Conservation (phyloP, 2,888 invertebrate species). For the Dugesia japonica region DNA sequence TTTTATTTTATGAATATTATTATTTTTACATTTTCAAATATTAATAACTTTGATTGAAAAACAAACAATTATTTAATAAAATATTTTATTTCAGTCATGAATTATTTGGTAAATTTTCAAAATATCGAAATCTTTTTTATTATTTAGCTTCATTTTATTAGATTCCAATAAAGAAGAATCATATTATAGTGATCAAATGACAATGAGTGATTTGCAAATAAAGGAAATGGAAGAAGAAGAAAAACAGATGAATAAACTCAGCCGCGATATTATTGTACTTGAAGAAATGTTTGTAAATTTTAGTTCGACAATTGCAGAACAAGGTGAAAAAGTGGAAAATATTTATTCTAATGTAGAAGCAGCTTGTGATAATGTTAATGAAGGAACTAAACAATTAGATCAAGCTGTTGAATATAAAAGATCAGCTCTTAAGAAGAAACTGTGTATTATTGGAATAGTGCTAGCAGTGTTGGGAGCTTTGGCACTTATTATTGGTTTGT, state of each 20-base stretch:
- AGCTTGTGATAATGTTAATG: background rate
- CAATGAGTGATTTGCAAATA: background rate
- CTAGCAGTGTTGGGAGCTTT: background rate
- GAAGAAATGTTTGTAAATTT: background rate
- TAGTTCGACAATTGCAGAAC: background rate
- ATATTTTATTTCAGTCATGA: too few relatives aligned
- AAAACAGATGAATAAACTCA: background rate
- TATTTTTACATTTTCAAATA: too few relatives aligned
- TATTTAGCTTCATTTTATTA: too few relatives aligned
- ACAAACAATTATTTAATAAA: too few relatives aligned
- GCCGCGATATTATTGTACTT: background rate
- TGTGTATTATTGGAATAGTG: background rate
- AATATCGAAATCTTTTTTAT: too few relatives aligned
- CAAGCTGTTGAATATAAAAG: background rate
- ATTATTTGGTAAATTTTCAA: too few relatives aligned
- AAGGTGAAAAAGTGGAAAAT: background rate
- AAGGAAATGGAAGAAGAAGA: background rate
- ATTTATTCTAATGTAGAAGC: background rate
- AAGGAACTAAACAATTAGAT: background rate
- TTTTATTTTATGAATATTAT: too few relatives aligned
- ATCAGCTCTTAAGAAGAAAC: background rate
- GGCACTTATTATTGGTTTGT: background rate
- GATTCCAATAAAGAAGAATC: too few relatives aligned
- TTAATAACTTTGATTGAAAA: too few relatives aligned
- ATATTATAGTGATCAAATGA: background rate